Conservation (phyloP, 2,888 invertebrate species). For the Branchipolynoe longqiensis region DNA sequence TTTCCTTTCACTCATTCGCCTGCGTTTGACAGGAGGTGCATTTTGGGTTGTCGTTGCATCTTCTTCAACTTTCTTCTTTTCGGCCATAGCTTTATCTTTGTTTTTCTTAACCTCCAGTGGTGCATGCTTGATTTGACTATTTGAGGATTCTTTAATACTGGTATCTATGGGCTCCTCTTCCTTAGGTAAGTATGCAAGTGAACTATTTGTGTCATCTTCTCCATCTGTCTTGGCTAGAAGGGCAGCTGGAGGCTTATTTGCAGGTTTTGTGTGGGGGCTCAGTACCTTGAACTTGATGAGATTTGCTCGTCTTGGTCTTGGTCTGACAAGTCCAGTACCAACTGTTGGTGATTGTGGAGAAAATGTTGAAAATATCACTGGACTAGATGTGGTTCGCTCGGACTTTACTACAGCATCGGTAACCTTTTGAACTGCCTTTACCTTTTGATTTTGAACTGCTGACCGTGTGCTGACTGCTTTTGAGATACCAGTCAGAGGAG, state of each 20-base stretch:
- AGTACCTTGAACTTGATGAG: slow-evolving; percentile 47
- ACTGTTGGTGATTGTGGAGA: not conserved
- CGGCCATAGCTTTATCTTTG: not conserved
- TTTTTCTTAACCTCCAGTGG: too few species aligned
- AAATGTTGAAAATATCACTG: not conserved
- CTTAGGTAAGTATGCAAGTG: too few species aligned
- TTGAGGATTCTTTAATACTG: too few species aligned
- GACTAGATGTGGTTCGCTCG: slow-evolving; percentile 35
- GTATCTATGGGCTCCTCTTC: too few species aligned
- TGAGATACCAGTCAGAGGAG: not conserved
- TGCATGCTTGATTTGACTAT: too few species aligned
- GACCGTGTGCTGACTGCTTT: not conserved
- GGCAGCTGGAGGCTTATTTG: not conserved
- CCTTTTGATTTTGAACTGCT: not conserved
- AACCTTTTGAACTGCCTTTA: not conserved
- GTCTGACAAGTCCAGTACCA: not conserved
- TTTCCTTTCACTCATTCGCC: not conserved
- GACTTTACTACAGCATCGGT: not conserved
- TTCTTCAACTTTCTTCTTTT: not conserved
- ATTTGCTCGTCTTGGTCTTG: slow-evolving; percentile 6
- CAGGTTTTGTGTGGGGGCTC: slow-evolving; percentile 7
- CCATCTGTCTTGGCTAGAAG: not conserved
- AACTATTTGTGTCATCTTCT: too few species aligned
- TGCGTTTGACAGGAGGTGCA: not conserved
- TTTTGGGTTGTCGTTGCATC: not conserved